phyloP scores from a whole-genome alignment of 1,140 invertebrate species.

The Lordiphosa clarofinis region DNA sequence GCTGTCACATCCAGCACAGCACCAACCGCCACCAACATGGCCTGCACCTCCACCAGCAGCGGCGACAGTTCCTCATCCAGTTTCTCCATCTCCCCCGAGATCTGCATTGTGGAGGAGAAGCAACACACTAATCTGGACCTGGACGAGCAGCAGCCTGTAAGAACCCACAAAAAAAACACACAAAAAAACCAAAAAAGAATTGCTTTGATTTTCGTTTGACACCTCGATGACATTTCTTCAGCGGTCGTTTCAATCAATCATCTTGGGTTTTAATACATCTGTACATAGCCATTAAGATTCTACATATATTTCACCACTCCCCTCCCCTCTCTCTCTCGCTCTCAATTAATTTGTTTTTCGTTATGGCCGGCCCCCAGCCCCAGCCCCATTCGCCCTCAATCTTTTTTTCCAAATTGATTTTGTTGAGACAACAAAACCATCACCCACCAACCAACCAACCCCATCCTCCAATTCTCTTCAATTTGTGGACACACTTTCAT shows the following conservation, averaged over 20 bases:
- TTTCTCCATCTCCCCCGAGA: slow-evolving; percentile 42
- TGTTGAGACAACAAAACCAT: slow-evolving; percentile 41
- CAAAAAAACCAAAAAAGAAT: slow-evolving; percentile 10
- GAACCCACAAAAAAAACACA: slow-evolving; percentile 22
- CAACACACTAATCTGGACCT: slow-evolving; percentile 23
- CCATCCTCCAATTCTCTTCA: slow-evolving; percentile 24
- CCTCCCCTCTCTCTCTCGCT: slow-evolving; percentile 10
- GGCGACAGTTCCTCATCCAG: slow-evolving; percentile 44
- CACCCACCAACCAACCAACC: slow-evolving; percentile 2
- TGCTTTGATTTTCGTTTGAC: slow-evolving; percentile 36
- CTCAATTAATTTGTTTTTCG: slow-evolving; percentile 61
- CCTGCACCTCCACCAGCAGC: slow-evolving; percentile 6
- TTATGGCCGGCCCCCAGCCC: neutral
- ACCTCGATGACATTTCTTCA: slow-evolving; percentile 35
- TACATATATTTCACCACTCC: neutral
- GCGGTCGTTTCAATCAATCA: slow-evolving; percentile 53
- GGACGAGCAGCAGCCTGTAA: slow-evolving; percentile 53
- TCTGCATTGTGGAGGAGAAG: slow-evolving; percentile 36
- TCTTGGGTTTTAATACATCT: slow-evolving; percentile 48
- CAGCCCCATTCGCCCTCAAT: too few relatives aligned
- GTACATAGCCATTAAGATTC: slow-evolving; percentile 37
- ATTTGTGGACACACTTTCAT: neutral
- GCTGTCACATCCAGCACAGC: slow-evolving; percentile 12
- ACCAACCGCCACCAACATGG: neutral
- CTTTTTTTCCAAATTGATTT: slow-evolving; percentile 47